phyloP scores from a whole-genome alignment of 2,797 vertebrate genomes.

The Acipenser oxyrinchus region DNA sequence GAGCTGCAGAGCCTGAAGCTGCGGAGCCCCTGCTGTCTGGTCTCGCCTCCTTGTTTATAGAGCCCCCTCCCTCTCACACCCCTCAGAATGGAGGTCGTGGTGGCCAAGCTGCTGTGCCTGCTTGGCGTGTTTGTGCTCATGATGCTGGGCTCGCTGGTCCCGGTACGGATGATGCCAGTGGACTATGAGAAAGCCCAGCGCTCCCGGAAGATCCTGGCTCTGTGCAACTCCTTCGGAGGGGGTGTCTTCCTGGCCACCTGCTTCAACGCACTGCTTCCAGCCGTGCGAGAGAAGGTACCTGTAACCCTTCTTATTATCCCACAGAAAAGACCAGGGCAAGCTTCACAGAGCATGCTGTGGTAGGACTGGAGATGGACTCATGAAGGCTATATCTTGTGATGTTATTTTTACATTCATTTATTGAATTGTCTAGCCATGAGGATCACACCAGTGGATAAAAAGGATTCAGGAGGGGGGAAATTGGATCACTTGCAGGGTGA shows the following conservation, averaged over 20 bases:
- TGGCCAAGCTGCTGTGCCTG: constrained; percentile 75
- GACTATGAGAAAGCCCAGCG: constrained; percentile 65
- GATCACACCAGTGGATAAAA: too few species aligned
- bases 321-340: too few species aligned
- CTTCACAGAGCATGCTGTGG: too few species aligned
- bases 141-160: constrained; percentile 75
- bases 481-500: too few species aligned
- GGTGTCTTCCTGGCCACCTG: constrained; percentile 89
- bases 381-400: too few species aligned
- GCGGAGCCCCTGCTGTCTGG: not conserved
- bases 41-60: not conserved
- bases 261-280: constrained; percentile 76
- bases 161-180: constrained; percentile 66
- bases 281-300: constrained; percentile 66
- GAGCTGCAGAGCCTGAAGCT: too few species aligned
- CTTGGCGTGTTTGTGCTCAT: constrained; percentile 71
- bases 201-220: constrained; percentile 58
- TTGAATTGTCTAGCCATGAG: too few species aligned
- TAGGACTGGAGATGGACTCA: too few species aligned
- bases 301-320: not conserved
- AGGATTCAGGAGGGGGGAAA: too few species aligned
- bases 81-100: constrained; percentile 60
- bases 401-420: too few species aligned
- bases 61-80: rapidly evolving
- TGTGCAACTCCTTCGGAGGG: constrained; percentile 81